Evolutionary conservation across 2,888 invertebrate genomes (phyloP), one percentile per base, ranked within the genome.

Genomic region (Megaustenia siamemsis): DNA sequence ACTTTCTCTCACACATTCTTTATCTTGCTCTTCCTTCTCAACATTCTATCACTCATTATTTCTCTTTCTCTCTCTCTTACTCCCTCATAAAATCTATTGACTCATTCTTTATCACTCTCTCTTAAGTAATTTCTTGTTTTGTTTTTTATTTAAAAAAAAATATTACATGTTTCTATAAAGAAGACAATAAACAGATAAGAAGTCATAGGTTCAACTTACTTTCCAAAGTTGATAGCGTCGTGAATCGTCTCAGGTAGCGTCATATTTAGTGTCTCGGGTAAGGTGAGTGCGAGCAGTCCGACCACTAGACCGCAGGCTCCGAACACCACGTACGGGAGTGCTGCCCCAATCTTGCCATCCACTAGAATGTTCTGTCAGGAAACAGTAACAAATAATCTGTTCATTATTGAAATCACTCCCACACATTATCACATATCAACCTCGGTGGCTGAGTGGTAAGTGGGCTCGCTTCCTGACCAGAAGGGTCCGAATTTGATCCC

Each of bases 191-290:
- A n/a, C n/a, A n/a, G n/a, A n/a, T n/a, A n/a, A n/a, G n/a, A 38
- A 35, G 0, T 4, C 35, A 24, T 4, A 68, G 15, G 38, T 21
- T 18, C 2, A 24, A 63, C 76, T 43, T 60, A 88, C 83, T 60
- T 90, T 86, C 71, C 86, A 43, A 84, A 77, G 32, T 82, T 71
- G 12, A 84, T 56, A 56, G 89, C 92, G 66, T 92, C 92, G 66
- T 89, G 87, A 12, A 92, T 87, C 15, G 92, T 92, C 71, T 92
- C 92, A 4, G 92, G 92, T 40, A 92, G 87, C 75, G 88, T 87
- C 69, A 88, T 87, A 84, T 90, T 84, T 10, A 90, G 86, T 0
- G 92, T 92, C 82, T 92, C 92, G 10, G 92, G 92, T 15, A 92
- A 87, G 1, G 90, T 45, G 3, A 91, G 81, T 0, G 90, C 86